phyloP scores from a whole-genome alignment of 2,113 vertebrate genomes.

The Sarotherodon lohbergeri region DNA sequence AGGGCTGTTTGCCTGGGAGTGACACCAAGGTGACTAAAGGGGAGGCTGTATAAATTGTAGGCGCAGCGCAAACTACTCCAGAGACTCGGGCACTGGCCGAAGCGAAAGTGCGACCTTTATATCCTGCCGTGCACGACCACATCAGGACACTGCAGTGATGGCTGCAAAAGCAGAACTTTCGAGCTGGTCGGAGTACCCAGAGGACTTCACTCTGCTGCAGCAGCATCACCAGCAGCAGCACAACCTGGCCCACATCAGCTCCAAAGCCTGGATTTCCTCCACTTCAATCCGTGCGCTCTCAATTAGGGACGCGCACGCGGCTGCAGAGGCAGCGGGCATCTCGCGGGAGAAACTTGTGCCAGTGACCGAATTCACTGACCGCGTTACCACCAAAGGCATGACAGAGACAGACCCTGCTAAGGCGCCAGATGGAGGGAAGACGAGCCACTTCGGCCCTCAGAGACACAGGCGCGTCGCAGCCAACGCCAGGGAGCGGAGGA shows the following conservation, averaged over 20 bases:
- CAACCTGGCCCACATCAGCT: constrained; percentile 52
- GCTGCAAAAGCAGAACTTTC: constrained; percentile 45
- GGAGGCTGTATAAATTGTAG: constrained; percentile 48
- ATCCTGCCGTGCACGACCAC: neutral
- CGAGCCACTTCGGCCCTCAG: constrained; percentile 47
- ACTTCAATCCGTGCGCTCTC: constrained; percentile 34
- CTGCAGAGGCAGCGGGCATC: constrained; percentile 8
- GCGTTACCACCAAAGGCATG: neutral
- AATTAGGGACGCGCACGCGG: constrained; percentile 37
- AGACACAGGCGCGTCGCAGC: constrained; percentile 76
- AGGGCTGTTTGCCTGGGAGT: constrained; percentile 35
- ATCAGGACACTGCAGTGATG: constrained; percentile 21
- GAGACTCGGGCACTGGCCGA: neutral
- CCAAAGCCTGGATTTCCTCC: constrained; percentile 64
- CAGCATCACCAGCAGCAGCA: constrained; percentile 2
- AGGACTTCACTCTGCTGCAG: constrained; percentile 47
- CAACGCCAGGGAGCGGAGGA: constrained; percentile 75
- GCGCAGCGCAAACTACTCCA: constrained; percentile 16
- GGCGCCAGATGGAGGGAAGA: neutral
- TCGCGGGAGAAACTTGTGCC: constrained; percentile 43
- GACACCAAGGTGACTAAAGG: constrained; percentile 46
- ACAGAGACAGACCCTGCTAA: neutral
- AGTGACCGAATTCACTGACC: neutral
- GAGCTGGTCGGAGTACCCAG: constrained; percentile 60
- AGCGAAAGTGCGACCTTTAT: constrained; percentile 17